Evolutionary conservation across 2,113 vertebrate genomes (phyloP), one percentile per base, ranked within the genome.

Genomic region (Turdus rufiventris): DNA sequence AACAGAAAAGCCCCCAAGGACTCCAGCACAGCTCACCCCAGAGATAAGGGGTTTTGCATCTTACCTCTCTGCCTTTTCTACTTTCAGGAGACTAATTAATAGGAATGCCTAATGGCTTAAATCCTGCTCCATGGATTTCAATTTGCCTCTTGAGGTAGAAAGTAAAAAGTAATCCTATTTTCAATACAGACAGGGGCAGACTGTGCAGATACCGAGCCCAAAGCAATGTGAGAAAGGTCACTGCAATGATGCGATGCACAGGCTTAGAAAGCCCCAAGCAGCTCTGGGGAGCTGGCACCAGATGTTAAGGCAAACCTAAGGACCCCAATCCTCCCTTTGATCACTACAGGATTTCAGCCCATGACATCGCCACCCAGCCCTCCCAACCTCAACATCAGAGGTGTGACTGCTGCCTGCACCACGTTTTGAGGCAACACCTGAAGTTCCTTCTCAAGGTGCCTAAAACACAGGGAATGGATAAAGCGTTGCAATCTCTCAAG

Each of bases 91-190:
- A 24, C 68, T 78, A 89, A 93, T 91, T 87, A 86, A 56, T 25
- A 71, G 56, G 71, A 73, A 88, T 45, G 60, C 24, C 58, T 74
- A 53, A 36, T 1, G 1, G 77, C 67, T 86, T 72, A 91, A 82
- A 76, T 66, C 47, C 72, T 66, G 43, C 74, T 57, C 82, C 20
- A 1, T 29, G 75, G 56, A 51, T 87, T 91, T 60, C 38, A 40
- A 5, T 88, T 93, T 89, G 67, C 81, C 66, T 91, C 71, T 79
- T 47, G 54, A 76, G 87, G 74, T 73, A 19, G 54, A 57, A 94
- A 94, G 54, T 9, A 62, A 81, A 66, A 82, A 76, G n/a, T 51
- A 92, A 95, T 88, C 85, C 71, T 70, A 12, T 82, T 88, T 94
- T 66, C 93, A 43, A 20, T 79, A 73, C 3, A 68, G 77, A 10